A percentile compares a stretch with the other conserved stretches of the same genome.
phyloP scores from a whole-genome alignment of 2,888 invertebrate genomes.

The Cephus rjabovi region DNA sequence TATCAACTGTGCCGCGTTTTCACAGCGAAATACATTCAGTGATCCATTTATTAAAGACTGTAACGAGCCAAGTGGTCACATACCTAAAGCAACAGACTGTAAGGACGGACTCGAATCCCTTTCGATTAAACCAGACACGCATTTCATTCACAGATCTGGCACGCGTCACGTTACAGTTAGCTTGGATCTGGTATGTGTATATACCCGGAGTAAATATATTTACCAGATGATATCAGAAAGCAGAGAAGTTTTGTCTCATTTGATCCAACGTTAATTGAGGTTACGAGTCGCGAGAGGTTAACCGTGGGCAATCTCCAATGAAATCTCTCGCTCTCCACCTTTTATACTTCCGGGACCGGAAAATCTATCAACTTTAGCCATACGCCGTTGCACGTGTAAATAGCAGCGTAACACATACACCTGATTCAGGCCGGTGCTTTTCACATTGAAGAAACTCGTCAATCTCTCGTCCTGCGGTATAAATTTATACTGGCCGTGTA shows the following conservation, averaged over 20 bases:
- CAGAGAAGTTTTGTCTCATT: not conserved
- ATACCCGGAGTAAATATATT: not conserved
- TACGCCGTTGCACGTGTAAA: not conserved
- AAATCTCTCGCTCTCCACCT: not conserved
- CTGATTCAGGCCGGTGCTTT: constrained; percentile 1
- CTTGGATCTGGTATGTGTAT: not conserved
- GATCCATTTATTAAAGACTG: not conserved
- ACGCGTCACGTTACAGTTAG: not conserved
- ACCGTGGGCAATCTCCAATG: not conserved
- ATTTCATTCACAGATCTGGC: not conserved
- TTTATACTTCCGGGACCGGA: not conserved
- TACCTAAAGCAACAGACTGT: not conserved
- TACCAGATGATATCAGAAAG: not conserved
- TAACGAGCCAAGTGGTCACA: not conserved
- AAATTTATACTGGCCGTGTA: not conserved
- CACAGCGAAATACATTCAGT: not conserved
- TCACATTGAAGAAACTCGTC: not conserved
- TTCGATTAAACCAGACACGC: not conserved
- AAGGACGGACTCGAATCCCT: not conserved
- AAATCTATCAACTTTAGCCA: not conserved
- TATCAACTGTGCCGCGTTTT: not conserved
- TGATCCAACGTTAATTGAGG: not conserved
- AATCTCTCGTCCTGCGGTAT: not conserved
- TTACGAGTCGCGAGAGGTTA: not conserved
- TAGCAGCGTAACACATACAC: not conserved